Evolutionary conservation across 2,797 vertebrate species (phyloP).

Genomic region (Euthynnus affinis): DNA sequence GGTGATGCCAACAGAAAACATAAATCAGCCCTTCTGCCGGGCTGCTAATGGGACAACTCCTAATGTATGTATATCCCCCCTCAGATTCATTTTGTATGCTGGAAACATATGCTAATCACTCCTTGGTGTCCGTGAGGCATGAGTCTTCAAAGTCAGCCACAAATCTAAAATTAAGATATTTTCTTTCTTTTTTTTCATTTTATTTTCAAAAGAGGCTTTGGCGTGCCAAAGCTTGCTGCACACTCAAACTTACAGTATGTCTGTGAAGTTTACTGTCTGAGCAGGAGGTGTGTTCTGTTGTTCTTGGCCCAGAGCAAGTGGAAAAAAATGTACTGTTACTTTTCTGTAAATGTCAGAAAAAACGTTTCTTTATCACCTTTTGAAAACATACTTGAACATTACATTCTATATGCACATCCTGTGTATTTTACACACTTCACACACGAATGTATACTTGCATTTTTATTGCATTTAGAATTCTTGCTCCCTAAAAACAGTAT

Average conservation of each 20-base stretch:
- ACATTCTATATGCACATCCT: too few species aligned
- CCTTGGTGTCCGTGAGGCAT: constrained; percentile 63
- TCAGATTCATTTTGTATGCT: constrained; percentile 62
- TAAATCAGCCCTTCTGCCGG: constrained; percentile 76
- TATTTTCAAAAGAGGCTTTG: constrained; percentile 29
- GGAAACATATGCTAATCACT: constrained; percentile 80
- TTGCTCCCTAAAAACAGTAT: too few species aligned
- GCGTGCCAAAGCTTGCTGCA: constrained; percentile 6
- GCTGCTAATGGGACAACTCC: constrained; percentile 78
- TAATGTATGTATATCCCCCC: constrained; percentile 80
- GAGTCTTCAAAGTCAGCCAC: constrained; percentile 75
- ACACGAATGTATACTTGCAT: neutral
- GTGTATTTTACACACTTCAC: neutral
- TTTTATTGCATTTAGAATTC: too few species aligned
- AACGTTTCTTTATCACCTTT: too few species aligned
- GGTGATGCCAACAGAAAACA: constrained; percentile 75
- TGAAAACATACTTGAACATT: neutral
- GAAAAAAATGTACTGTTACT: neutral
- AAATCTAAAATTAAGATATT: constrained; percentile 68
- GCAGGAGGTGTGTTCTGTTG: constrained; percentile 7
- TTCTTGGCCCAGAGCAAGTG: neutral
- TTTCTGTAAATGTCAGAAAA: constrained; percentile 18
- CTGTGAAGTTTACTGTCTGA: constrained; percentile 36
- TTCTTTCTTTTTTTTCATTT: constrained; percentile 39
- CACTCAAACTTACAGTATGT: constrained; percentile 6